These are phyloP conservation scores for Crotophaga sulcirostris DNA, from an alignment of 2,113 vertebrate species.

Conservation along the genomic window DNA sequence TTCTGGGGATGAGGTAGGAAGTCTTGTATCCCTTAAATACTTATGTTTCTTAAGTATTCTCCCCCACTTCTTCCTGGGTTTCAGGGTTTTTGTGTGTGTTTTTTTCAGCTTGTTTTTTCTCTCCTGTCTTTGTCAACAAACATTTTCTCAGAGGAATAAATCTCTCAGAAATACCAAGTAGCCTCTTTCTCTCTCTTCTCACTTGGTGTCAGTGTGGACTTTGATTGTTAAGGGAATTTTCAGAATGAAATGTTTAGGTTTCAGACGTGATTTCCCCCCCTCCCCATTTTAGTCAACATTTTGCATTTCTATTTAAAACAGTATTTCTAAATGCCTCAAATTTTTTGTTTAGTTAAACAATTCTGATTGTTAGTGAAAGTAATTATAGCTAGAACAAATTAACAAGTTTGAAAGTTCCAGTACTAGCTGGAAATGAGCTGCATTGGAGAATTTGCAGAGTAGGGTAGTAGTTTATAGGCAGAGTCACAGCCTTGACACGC, in stretches of 20 bases:
- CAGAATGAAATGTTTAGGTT: not conserved
- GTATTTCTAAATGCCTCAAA: not conserved
- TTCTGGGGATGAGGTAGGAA: slow-evolving; percentile 31
- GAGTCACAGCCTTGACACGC: too few species aligned
- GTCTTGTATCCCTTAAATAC: not conserved
- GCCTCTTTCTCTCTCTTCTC: not conserved
- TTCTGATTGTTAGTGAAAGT: not conserved
- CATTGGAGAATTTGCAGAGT: not conserved
- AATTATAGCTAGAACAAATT: not conserved
- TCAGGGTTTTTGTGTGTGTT: not conserved
- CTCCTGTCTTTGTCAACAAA: not conserved
- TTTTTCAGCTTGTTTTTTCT: not conserved
- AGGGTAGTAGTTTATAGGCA: not conserved
- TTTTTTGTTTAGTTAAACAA: not conserved
- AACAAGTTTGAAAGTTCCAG: not conserved
- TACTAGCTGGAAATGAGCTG: not conserved
- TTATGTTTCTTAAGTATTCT: not conserved
- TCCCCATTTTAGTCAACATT: not conserved
- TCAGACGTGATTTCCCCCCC: not conserved
- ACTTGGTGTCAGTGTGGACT: not conserved
- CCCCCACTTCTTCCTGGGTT: not conserved
- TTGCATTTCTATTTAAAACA: not conserved
- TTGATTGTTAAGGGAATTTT: not conserved
- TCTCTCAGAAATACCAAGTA: not conserved
- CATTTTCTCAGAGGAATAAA: not conserved